These are phyloP conservation scores for Eurypyga helias DNA, from an alignment of 2,113 vertebrate species.

Conservation along the genomic window DNA sequence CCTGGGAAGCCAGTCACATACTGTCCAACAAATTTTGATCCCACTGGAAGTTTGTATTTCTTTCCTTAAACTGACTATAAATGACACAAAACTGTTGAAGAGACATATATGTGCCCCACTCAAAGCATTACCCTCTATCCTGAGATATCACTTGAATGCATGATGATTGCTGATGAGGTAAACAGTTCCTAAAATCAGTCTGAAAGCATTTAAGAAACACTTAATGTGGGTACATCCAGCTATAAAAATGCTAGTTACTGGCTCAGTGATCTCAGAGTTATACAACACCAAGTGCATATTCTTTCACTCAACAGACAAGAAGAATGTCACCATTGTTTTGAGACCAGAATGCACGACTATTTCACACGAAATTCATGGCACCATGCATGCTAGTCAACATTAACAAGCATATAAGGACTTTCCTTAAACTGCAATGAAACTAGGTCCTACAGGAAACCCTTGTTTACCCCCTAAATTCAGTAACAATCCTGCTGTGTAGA, in stretches of 20 bases:
- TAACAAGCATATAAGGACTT: neutral
- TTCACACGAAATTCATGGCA: neutral
- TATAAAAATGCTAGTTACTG: neutral
- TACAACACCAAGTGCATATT: neutral
- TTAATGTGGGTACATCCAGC: neutral
- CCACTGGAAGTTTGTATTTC: neutral
- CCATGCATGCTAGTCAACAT: neutral
- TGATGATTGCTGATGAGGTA: neutral
- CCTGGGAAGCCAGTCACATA: neutral
- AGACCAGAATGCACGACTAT: neutral
- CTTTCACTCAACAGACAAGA: neutral
- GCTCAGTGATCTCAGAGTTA: neutral
- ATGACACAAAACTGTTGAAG: neutral
- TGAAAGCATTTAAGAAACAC: neutral
- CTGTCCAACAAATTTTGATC: neutral
- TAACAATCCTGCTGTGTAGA: neutral
- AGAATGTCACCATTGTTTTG: neutral
- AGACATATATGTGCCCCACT: neutral
- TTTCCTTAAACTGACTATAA: neutral
- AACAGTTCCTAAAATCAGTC: neutral
- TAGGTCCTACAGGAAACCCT: neutral
- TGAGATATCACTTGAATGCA: neutral
- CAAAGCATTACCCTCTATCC: neutral
- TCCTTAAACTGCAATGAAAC: neutral
- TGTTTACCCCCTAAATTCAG: neutral